phyloP scores from a whole-genome alignment of 2,888 invertebrate species.

The Spialia ferax region DNA sequence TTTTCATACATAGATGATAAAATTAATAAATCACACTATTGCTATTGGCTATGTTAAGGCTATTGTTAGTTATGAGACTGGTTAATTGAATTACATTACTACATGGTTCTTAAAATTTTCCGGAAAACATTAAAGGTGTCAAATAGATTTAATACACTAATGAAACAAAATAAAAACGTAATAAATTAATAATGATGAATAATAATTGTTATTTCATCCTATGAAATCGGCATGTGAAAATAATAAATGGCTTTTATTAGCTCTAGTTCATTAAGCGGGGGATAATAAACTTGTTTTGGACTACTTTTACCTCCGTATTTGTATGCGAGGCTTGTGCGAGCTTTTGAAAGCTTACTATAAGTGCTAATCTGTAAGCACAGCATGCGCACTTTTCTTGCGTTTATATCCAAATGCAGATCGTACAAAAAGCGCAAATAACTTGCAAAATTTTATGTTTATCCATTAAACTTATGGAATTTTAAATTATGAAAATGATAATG shows the following conservation, averaged over 20 bases:
- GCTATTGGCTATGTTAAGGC: no score
- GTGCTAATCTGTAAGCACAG: slow-evolving; percentile 39
- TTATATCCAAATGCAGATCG: slow-evolving; percentile 36
- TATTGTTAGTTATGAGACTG: neutral
- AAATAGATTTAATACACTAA: slow-evolving; percentile 11
- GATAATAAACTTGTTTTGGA: slow-evolving; percentile 40
- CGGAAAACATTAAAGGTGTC: neutral
- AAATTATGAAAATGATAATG: no score
- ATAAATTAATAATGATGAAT: slow-evolving; percentile 1
- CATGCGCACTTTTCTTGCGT: slow-evolving; percentile 36
- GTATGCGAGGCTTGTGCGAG: slow-evolving; percentile 34
- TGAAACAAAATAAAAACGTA: slow-evolving; percentile 2
- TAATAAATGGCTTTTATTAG: slow-evolving; percentile 39
- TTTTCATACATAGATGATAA: no score
- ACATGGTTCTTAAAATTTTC: no score
- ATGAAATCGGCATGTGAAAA: slow-evolving; percentile 29
- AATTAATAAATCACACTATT: no score
- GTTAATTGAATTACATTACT: no score
- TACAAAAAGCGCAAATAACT: slow-evolving; percentile 19
- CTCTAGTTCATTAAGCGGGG: slow-evolving; percentile 32
- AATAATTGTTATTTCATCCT: slow-evolving; percentile 23
- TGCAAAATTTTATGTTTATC: neutral
- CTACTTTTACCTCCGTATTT: slow-evolving; percentile 39
- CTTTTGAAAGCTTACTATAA: slow-evolving; percentile 35
- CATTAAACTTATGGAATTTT: no score